Percentiles rank a stretch among this genome's conserved stretches.
These are phyloP conservation scores for Euplexia lucipara DNA, from an alignment of 2,888 invertebrate genomes.

Conservation along the genomic window DNA sequence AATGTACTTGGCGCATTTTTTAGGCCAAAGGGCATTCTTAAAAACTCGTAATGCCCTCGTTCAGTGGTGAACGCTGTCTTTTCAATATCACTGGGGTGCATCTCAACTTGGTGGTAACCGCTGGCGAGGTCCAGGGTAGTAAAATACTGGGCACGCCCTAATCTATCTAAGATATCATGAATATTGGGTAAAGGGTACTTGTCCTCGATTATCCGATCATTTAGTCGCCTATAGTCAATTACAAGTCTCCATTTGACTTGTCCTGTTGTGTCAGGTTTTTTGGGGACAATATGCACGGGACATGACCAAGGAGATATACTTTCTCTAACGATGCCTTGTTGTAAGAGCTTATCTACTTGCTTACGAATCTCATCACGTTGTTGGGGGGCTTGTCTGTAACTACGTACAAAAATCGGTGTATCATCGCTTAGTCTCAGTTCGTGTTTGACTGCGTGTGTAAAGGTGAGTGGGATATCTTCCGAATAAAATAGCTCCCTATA, in stretches of 20 bases:
- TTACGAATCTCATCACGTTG: conserved; percentile 40
- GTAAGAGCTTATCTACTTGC: conserved; percentile 17
- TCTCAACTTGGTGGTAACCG: conserved; percentile 5
- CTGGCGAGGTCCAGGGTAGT: background rate
- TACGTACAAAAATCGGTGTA: conserved; percentile 56
- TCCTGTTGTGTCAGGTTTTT: background rate
- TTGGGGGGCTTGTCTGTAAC: conserved; percentile 39
- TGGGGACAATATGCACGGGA: no score
- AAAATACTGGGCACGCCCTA: conserved; percentile 2
- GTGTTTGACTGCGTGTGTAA: conserved; percentile 70
- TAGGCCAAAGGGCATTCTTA: background rate
- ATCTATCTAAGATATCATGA: background rate
- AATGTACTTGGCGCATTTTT: background rate
- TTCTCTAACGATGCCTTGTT: conserved; percentile 36
- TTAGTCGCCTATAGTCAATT: conserved; percentile 3
- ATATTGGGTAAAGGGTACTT: background rate
- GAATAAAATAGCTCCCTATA: conserved; percentile 70
- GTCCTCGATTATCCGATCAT: background rate
- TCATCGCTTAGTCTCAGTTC: conserved; percentile 64
- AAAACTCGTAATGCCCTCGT: conserved; percentile 2
- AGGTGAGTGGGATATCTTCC: conserved; percentile 66
- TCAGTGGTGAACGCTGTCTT: background rate
- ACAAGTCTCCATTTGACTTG: conserved; percentile 12
- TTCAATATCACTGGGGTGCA: background rate
- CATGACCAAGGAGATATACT: conserved; percentile 33